Percentiles rank a stretch among this genome's conserved stretches.
Conservation (phyloP, 1,140 invertebrate genomes). For the Rhizoglyphus robini region DNA sequence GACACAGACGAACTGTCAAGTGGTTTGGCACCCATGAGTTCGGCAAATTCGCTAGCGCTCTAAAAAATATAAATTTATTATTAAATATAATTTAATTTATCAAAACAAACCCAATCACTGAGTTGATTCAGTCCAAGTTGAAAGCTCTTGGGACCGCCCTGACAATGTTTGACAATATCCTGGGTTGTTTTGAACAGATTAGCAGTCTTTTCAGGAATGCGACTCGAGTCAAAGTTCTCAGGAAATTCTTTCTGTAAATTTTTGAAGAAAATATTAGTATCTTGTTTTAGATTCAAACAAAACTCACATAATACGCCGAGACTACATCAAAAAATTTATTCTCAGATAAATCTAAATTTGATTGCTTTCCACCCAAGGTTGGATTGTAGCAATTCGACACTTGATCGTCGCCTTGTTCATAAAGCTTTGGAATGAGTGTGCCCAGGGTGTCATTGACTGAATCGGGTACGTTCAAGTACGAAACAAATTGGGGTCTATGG, state of each 20-base stretch:
- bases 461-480: no score
- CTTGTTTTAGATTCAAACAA: no score
- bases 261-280: no score
- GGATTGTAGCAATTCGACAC: no score
- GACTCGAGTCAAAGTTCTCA: neutral
- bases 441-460: no score
- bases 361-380: no score
- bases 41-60: neutral
- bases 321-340: neutral
- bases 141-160: neutral
- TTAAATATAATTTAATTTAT: no score
- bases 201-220: neutral
- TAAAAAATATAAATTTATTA: neutral
- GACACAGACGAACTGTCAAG: no score
- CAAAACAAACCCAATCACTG: no score
- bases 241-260: constrained; percentile 14
- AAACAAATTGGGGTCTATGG: no score
- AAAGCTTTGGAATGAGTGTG: no score
- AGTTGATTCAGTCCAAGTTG: constrained; percentile 6
- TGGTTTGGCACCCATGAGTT: neutral
- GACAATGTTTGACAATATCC: neutral
- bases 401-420: no score
- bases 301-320: neutral
- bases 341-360: neutral
- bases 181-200: neutral